Base-by-base conservation (phyloP, 2,113 vertebrate species). In the Chlorodrepanis virens region DNA sequence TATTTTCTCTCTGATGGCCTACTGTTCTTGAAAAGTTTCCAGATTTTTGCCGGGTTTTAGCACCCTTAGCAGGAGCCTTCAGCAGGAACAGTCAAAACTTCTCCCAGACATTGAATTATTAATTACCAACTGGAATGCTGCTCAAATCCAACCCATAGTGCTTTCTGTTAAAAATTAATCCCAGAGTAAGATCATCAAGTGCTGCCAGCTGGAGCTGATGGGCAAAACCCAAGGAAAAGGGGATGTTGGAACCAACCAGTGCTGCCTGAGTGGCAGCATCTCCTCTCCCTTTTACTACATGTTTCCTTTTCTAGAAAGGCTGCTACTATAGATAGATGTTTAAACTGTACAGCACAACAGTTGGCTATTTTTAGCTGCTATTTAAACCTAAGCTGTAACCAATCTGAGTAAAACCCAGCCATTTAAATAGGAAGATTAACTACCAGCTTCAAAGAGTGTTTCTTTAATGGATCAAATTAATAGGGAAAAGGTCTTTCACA, bases 391-490 rank as follows among this genome's bases (percentile, higher is more conserved):
- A 96, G 91, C 96, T 92, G 93, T 90, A 97, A 96, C 93, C 94
- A 81, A 95, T 83, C 86, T 86, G 80, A 93, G 89, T 95, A 96
- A 97, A 94, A 87, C 93, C 71, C 72, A 91, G 89, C 83, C 61
- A 95, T 92, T 94, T 92, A 95, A 97, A 90, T 60, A 59, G 71
- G 85, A 93, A 97, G 95, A 96, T 95, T 95, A 96, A 92, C 83
- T 80, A 90, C 80, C 60, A 94, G 89, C 94, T 96, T 94, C 94
- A 97, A 93, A 89, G 95, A 93, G 60, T 2, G 0, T 78, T 95
- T 93, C 94, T 96, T 92, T 95, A 93, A 89, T 96, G 77, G 93
- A 88, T 91, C 91, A 96, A 94, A 95, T 95, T 94, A 96, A 96
- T 95, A 90, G 72, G 77, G 76, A 94, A 95, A 92, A 97, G 39